Conservation (phyloP, 2,113 vertebrate genomes). For the Oncorhynchus keta region DNA sequence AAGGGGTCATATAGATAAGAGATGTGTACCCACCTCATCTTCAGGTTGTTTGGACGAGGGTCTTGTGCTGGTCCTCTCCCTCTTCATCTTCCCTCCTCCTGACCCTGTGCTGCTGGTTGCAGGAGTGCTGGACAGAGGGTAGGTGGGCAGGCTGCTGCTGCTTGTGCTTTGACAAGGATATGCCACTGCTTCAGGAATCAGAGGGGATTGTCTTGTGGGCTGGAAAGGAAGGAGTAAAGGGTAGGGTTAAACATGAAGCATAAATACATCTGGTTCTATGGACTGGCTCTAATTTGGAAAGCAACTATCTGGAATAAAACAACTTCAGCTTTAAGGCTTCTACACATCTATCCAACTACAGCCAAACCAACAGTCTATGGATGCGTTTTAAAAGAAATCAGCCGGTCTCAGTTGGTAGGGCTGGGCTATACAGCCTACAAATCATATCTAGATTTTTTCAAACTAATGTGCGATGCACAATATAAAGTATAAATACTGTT, state of each 20-base stretch:
- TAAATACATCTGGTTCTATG: neutral
- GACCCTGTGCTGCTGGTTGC: constrained; percentile 76
- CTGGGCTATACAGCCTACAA: too few species aligned
- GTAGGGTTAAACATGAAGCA: neutral
- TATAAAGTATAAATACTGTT: too few species aligned
- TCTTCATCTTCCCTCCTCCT: constrained; percentile 89
- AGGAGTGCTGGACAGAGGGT: constrained; percentile 78
- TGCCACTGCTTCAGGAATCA: constrained; percentile 47
- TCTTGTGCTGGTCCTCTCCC: constrained; percentile 74
- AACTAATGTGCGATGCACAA: too few species aligned
- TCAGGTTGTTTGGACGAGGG: constrained; percentile 74
- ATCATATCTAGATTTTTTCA: too few species aligned
- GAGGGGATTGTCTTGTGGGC: constrained; percentile 75
- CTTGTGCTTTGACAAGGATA: constrained; percentile 68
- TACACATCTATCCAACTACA: too few species aligned
- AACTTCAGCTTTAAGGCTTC: too few species aligned
- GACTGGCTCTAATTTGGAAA: neutral
- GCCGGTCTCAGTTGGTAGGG: too few species aligned
- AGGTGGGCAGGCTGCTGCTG: constrained; percentile 63
- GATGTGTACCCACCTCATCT: constrained; percentile 71
- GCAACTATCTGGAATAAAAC: neutral
- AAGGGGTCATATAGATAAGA: too few species aligned
- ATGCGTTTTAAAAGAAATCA: too few species aligned
- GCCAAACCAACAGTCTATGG: too few species aligned
- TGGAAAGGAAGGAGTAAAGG: constrained; percentile 43